phyloP scores from a whole-genome alignment of 1,140 invertebrate genomes.

The Zaprionus lachaisei region DNA sequence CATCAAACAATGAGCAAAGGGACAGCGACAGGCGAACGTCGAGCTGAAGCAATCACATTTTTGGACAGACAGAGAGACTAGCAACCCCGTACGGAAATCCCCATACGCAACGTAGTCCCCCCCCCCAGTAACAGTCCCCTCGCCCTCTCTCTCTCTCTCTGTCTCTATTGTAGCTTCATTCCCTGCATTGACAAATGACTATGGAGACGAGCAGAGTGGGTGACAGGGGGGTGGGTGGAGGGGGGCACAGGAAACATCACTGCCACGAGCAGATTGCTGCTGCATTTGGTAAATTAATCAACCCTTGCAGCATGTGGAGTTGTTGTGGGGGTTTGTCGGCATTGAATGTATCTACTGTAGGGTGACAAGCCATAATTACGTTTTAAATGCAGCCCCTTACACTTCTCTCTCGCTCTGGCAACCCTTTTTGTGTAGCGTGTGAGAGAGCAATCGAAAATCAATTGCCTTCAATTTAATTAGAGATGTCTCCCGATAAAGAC shows the following conservation, averaged over 20 bases:
- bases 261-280: conserved; percentile 58
- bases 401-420: conserved; percentile 2
- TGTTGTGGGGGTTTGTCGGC: background rate
- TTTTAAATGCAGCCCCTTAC: conserved; percentile 56
- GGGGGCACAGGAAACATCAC: conserved; percentile 22
- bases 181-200: conserved; percentile 36
- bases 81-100: conserved; percentile 23
- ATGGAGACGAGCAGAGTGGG: background rate
- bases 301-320: conserved; percentile 39
- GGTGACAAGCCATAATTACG: conserved; percentile 66
- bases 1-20: conserved; percentile 28
- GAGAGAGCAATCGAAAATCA: conserved; percentile 61
- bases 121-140: background rate
- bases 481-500: conserved; percentile 5
- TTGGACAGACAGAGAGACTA: conserved; percentile 11
- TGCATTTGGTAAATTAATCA: conserved; percentile 72
- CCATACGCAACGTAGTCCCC: conserved; percentile 2
- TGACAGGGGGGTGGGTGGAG: background rate
- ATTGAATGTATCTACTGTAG: conserved; percentile 14
- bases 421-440: background rate
- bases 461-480: conserved; percentile 71
- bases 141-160: background rate
- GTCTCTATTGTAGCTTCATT: background rate
- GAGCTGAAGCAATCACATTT: conserved; percentile 44
- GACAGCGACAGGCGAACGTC: conserved; percentile 12